Evolutionary conservation across 2,888 invertebrate species (phyloP).

Genomic region (Conchocele bisecta): DNA sequence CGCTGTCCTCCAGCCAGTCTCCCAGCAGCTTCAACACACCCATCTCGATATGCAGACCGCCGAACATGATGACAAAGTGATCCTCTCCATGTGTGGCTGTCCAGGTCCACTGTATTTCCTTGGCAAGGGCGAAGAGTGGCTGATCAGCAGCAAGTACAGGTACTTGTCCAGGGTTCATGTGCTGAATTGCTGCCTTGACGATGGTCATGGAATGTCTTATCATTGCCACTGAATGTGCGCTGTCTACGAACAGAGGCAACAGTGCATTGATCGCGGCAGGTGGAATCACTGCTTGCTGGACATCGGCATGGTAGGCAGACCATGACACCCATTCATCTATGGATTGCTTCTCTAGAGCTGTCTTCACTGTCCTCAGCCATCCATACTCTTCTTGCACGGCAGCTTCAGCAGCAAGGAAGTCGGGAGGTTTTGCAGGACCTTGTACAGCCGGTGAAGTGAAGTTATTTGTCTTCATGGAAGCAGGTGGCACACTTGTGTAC

Average conservation of each 20-base stretch:
- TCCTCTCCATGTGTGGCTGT: constrained; percentile 66
- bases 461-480: no score
- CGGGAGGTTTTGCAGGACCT: no score
- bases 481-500: no score
- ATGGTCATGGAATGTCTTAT: constrained; percentile 11
- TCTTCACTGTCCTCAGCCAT: no score
- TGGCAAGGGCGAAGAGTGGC: constrained; percentile 70
- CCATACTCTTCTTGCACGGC: no score
- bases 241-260: constrained; percentile 23
- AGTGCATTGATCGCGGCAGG: no score
- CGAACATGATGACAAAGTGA: constrained; percentile 66
- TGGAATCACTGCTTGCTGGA: no score
- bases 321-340: no score
- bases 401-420: no score
- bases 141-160: constrained; percentile 68
- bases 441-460: no score
- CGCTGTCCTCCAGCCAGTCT: constrained; percentile 60
- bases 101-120: constrained; percentile 68
- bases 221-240: constrained; percentile 15
- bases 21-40: constrained; percentile 60
- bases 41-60: constrained; percentile 72
- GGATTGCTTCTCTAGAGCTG: no score
- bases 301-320: no score
- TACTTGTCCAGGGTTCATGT: constrained; percentile 57
- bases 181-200: constrained; percentile 3